phyloP scores from a whole-genome alignment of 2,888 invertebrate species.

The Crioceris asparagi region DNA sequence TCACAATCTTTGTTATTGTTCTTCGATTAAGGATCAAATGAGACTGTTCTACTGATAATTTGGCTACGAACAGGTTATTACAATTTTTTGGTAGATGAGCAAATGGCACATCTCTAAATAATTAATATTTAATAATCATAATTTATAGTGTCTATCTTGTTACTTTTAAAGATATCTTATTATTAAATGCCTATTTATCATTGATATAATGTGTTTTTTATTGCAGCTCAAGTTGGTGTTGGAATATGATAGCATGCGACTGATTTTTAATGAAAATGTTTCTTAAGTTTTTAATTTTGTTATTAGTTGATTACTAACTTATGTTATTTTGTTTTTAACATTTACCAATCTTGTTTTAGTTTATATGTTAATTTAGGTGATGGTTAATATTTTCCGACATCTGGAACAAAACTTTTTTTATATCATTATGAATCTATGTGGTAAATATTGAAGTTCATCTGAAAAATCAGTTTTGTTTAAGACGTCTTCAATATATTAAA shows the following conservation, averaged over 20 bases:
- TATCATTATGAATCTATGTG: no score
- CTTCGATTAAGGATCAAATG: no score
- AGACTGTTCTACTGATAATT: slow-evolving; percentile 20
- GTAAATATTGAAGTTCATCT: no score
- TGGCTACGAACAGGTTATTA: slow-evolving; percentile 20
- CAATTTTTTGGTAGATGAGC: slow-evolving; percentile 19
- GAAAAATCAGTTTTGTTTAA: no score
- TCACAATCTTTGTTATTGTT: slow-evolving; percentile 19
- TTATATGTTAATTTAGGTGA: no score
- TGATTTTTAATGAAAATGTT: slow-evolving; percentile 15
- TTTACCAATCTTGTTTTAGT: no score
- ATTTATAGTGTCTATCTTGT: slow-evolving; percentile 8
- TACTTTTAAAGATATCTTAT: slow-evolving; percentile 13
- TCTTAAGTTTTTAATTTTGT: no score
- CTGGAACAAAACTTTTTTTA: no score
- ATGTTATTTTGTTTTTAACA: no score
- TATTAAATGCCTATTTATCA: slow-evolving; percentile 13
- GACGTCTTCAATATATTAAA: no score
- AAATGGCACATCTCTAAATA: slow-evolving; percentile 9
- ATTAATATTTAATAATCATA: slow-evolving; percentile 6
- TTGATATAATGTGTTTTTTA: slow-evolving; percentile 13
- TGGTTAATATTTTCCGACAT: no score
- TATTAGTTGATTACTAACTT: no score
- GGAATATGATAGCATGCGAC: slow-evolving; percentile 16
- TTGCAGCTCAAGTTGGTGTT: slow-evolving; percentile 20